Evolutionary conservation across 1,140 invertebrate genomes (phyloP).

Genomic region (Drosophila nasuta): DNA sequence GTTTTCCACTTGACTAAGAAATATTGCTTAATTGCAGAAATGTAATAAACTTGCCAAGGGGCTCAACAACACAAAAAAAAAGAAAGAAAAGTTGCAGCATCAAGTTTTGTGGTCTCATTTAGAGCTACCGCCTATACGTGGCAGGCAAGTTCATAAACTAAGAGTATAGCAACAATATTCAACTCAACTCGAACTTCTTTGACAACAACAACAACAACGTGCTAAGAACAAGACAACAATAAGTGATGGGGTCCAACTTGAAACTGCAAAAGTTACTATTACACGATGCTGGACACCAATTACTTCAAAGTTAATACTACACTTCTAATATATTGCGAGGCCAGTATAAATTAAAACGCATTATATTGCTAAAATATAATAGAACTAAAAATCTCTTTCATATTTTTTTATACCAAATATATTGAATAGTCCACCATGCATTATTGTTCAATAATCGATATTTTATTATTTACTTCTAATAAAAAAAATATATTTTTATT

Average conservation of each 20-base stretch:
- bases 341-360: no score
- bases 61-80: background rate
- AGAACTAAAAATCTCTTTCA: no score
- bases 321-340: no score
- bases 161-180: slow-evolving; percentile 7
- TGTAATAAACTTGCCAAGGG: slow-evolving; percentile 28
- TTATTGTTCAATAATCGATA: no score
- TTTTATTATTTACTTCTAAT: no score
- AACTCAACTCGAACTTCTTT: background rate
- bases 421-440: no score
- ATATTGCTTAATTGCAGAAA: slow-evolving; percentile 56
- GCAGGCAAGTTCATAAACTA: slow-evolving; percentile 14
- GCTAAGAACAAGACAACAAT: background rate
- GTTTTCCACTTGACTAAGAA: slow-evolving; percentile 51
- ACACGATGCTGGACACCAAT: no score
- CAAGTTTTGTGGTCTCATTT: slow-evolving; percentile 33
- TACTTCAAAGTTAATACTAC: no score
- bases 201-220: no score
- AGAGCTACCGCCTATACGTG: slow-evolving; percentile 3
- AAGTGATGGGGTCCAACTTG: background rate
- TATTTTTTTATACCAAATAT: no score
- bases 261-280: background rate
- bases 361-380: no score
- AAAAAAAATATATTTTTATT: no score
- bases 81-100: slow-evolving; percentile 18